Base-by-base conservation (phyloP, 2,888 invertebrate species). In the Chromoteleia sp. region DNA sequence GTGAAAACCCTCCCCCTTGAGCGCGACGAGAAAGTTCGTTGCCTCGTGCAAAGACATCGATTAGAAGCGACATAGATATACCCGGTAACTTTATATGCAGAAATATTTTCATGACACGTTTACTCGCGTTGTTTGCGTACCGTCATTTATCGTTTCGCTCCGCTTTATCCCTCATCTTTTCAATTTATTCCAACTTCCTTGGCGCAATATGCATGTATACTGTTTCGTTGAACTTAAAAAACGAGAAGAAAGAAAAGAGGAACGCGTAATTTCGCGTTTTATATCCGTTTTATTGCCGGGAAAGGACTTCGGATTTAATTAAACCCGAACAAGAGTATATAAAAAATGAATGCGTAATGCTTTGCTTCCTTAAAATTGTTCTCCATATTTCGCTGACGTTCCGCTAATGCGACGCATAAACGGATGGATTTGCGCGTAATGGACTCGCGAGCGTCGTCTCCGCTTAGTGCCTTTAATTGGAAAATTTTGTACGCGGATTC, bases 61-160 rank as follows among this genome's bases (percentile, higher is more conserved):
- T 82, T 79, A 76, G 79, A 82, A 54, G 65, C 75, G 70, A 79
- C 82, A 73, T 82, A 78, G 78, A 82, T 82, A 82, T 61, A 79
- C 54, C 59, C 19, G 56, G 59, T 45, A 73, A 75, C 52, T 71
- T 70, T 82, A 65, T 75, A 63, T 74, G 77, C 75, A 59, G 67
- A 77, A 74, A 74, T 74, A 82, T 82, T 81, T 81, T 70, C 73
- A 73, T 74, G 54, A 77, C 58, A 48, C 54, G 43, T 63, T 82
- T 78, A 63, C 59, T 58, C 48, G 43, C 14, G 58, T 36, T 76
- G 67, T 67, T 76, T 54, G 61, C 63, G 36, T 61, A 77, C 68
- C 50, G 65, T 65, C 76, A 68, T 61, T 65, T 50, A 67, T 76
- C 58, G 70, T 68, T 56, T 54, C 67, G 14, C 48, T 59, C 17